Conservation (phyloP, 2,113 vertebrate species). For the Rhinoptilus africanus region DNA sequence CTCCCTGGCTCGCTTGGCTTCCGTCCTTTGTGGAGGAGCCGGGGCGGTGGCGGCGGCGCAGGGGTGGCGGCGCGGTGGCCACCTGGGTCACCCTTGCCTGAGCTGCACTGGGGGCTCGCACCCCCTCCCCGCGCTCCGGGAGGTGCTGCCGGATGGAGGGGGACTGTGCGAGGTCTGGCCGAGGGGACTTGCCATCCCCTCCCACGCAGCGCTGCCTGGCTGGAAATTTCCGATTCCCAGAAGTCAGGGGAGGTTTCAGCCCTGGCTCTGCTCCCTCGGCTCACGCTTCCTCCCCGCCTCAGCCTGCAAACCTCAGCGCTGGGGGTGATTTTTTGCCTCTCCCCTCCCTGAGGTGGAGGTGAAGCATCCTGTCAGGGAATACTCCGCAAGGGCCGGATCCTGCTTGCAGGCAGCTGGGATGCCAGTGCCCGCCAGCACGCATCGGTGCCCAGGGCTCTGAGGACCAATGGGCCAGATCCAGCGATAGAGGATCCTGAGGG, state of each 20-base stretch:
- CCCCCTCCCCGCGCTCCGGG: accelerated
- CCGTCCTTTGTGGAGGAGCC: constrained; percentile 24
- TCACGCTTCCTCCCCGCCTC: background rate
- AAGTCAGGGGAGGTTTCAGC: background rate
- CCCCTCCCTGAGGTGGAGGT: background rate
- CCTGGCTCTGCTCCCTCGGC: background rate
- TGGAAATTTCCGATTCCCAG: background rate
- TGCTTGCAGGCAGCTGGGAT: background rate
- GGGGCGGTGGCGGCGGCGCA: background rate
- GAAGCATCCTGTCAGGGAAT: background rate
- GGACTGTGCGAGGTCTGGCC: accelerated
- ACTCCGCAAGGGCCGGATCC: accelerated
- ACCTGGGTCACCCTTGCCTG: background rate
- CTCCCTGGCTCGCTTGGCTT: background rate
- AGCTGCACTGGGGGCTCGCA: accelerated
- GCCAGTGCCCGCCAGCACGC: background rate
- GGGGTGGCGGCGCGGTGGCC: background rate
- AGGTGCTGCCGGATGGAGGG: background rate
- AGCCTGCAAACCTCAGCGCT: background rate
- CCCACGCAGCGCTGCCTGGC: background rate
- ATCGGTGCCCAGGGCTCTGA: background rate
- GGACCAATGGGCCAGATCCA: background rate
- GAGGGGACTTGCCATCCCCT: background rate
- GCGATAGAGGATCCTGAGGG: background rate
- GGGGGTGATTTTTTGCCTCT: background rate